Evolutionary conservation across 1,140 invertebrate genomes (phyloP), one percentile per base, ranked within the genome.

Genomic region (Choristoneura fumiferana): DNA sequence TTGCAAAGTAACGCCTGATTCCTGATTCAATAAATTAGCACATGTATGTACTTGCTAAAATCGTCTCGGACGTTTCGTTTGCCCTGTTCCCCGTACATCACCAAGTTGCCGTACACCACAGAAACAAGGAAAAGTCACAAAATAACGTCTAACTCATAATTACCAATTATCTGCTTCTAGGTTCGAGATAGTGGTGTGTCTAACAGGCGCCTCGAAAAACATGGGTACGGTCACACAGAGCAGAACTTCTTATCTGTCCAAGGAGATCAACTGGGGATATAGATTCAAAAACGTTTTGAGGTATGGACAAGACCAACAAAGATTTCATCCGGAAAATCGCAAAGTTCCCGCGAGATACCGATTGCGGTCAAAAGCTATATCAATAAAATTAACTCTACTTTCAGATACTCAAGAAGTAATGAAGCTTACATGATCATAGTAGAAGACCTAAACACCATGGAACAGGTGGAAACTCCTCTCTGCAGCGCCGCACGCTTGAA

Each of bases 251-350:
- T 98, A 96, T 81, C 77, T 96, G 10, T 94, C 95, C 6, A 92
- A 91, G 15, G 96, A 98, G 84, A 95, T 98, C 17, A 90, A 95
- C 14, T 98, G 96, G 96, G 96, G 96, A 2, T 93, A 96, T 78
- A 87, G 94, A 8, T 97, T 97, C 73, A 92, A 92, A 62, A 93
- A 93, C 38, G 92, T 92, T 1, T 76, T 92, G 5, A 74, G 73
- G 89, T 89, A 76, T 76, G 69, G 76, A 6, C 22, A 29, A 29
- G 22, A 29, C 22, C 22, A 6, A 29, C 22, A 29, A 29, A 29
- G n/a, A n/a, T n/a, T n/a, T n/a, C n/a, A n/a, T n/a, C n/a, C n/a
- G n/a, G n/a, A n/a, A n/a, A n/a, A n/a, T n/a, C n/a, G n/a, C n/a
- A n/a, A n/a, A n/a, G n/a, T n/a, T n/a, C n/a, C n/a, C n/a, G n/a